Evolutionary conservation across 2,113 vertebrate genomes (phyloP), one percentile per base, ranked within the genome.

Genomic region (Progne subis): DNA sequence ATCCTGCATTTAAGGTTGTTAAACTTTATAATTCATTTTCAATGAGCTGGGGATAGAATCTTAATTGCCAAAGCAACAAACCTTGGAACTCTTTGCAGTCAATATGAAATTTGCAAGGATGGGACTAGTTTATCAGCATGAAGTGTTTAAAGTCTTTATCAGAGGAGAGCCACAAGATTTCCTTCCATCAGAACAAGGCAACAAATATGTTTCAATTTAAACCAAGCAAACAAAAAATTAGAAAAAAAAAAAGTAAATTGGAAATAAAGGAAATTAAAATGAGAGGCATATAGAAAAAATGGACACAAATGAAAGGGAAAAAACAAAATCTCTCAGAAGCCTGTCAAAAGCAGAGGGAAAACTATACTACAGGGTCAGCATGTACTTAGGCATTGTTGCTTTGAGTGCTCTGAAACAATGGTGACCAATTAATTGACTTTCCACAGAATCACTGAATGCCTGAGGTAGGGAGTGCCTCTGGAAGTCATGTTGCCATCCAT

Each of bases 401-500:
- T 52, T 34, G 20, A 69, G 23, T 20, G 60, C 26, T 74, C 29
- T 65, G n/a, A 65, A 90, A 29, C 5, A 50, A 18, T 12, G 23
- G 29, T 64, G 32, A 46, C 9, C 26, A 34, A 43, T 47, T 64
- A 68, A 72, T 21, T 53, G 39, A 32, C 24, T 82, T 79, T 68
- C 25, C 67, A 80, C 1, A 14, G 60, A 37, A n/a, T 13, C 49
- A 9, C 5, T 18, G 65, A 37, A 56, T 16, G 29, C 25, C 49
- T 56, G 60, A 69, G 41, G 23, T 8, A 26, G 44, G 64, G 15
- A 55, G 32, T 13, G 39, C 24, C 64, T 59, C 63, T 37, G 31
- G 52, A 68, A 80, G 16, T 49, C 2, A 1, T 19, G 37, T 34
- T 28, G 13, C 25, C 59, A 41, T 10, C 5, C 0, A 0, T 18